These are phyloP conservation scores for Rhopalosiphum nymphaeae DNA, from an alignment of 2,888 invertebrate species.

Conservation along the genomic window DNA sequence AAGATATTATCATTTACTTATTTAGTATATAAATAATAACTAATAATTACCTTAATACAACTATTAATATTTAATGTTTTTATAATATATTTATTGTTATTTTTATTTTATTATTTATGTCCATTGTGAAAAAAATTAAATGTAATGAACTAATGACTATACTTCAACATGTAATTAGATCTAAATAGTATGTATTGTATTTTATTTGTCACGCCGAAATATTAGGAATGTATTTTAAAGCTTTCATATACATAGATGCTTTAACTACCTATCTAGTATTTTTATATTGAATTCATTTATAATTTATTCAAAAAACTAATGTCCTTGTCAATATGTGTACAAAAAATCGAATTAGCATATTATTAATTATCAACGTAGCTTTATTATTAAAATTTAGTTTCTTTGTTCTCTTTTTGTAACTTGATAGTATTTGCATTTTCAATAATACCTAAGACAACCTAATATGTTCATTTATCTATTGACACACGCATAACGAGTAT, in stretches of 20 bases:
- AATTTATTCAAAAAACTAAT: background rate
- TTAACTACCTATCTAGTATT: background rate
- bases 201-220: background rate
- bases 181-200: too few species aligned
- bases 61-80: too few species aligned
- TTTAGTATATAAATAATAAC: background rate
- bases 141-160: background rate
- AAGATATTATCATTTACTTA: background rate
- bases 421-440: background rate
- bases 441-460: background rate
- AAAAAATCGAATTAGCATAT: background rate
- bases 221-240: background rate
- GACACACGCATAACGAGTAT: background rate
- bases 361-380: constrained; percentile 10
- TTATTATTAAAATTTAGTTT: background rate
- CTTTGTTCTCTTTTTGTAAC: background rate
- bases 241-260: background rate
- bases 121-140: background rate
- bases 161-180: background rate
- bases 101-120: background rate
- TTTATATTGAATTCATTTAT: background rate
- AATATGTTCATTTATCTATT: background rate
- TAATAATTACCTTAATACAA: background rate
- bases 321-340: background rate
- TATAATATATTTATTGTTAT: background rate